Conservation (phyloP, 1,140 invertebrate genomes). For the Meloidogyne hapla region DNA sequence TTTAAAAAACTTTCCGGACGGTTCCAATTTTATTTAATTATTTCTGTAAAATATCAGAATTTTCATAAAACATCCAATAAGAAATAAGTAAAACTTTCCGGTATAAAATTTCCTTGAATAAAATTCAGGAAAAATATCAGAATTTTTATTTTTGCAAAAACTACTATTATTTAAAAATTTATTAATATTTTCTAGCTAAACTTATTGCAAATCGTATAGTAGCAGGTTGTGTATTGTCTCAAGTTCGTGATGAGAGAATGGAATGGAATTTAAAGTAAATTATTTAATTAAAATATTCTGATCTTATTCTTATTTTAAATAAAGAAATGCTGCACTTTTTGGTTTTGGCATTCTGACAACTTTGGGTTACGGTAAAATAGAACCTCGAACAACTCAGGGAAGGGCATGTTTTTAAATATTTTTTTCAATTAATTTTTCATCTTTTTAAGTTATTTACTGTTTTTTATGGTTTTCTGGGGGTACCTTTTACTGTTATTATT, state of each 20-base stretch:
- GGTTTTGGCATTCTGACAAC: constrained; percentile 59
- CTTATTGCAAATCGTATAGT: constrained; percentile 33
- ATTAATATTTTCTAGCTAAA: not conserved
- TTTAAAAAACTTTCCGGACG: too few species aligned
- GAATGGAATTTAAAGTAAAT: constrained; percentile 42
- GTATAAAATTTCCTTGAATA: too few species aligned
- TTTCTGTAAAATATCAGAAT: too few species aligned
- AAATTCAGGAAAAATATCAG: too few species aligned
- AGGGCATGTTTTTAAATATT: not conserved
- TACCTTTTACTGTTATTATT: constrained; percentile 59
- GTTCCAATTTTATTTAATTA: too few species aligned
- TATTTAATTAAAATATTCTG: constrained; percentile 28
- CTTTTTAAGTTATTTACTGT: constrained; percentile 52
- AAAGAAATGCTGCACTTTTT: constrained; percentile 53
- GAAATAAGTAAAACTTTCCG: too few species aligned
- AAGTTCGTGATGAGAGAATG: constrained; percentile 38
- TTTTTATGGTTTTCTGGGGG: constrained; percentile 51
- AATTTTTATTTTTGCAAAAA: too few species aligned
- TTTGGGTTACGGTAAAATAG: constrained; percentile 58
- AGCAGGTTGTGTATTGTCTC: constrained; percentile 34
- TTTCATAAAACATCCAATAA: too few species aligned
- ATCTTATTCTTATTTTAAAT: constrained; percentile 24
- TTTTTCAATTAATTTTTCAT: not conserved
- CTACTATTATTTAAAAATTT: not conserved
- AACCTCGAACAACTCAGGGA: constrained; percentile 52